These are phyloP conservation scores for Mnemiopsis leidyi DNA, from an alignment of 37 sponge, comb jelly and placozoan genomes.

Conservation along the genomic window DNA sequence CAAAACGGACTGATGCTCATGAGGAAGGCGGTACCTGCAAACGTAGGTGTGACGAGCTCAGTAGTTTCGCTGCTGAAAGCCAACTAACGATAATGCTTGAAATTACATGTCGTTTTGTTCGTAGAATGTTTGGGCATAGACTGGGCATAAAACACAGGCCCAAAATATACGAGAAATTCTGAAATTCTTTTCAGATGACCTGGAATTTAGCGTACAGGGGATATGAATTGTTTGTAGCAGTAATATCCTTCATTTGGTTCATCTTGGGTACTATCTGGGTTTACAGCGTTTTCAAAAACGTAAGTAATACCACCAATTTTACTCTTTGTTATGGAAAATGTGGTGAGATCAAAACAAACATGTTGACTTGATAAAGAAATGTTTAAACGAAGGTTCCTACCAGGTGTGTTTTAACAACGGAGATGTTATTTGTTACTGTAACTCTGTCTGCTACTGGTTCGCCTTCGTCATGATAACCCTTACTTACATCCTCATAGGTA, in stretches of 20 bases:
- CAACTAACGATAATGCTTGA: too few species aligned
- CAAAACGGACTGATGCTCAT: constrained; percentile 1
- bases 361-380: too few species aligned
- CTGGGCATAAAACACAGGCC: too few species aligned
- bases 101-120: too few species aligned
- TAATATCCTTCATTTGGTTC: constrained; percentile 43
- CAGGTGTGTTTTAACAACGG: constrained; percentile 53
- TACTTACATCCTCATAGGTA: not conserved
- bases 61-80: too few species aligned
- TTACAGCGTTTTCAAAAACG: not conserved
- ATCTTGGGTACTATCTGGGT: constrained; percentile 27
- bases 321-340: too few species aligned
- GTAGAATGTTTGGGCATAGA: too few species aligned
- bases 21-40: not conserved
- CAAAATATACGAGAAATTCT: too few species aligned
- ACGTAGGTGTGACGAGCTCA: not conserved
- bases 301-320: too few species aligned
- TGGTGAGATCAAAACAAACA: too few species aligned
- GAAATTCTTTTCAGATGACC: not conserved
- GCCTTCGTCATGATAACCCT: constrained; percentile 37
- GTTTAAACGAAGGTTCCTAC: too few species aligned
- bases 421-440: constrained; percentile 11
- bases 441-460: constrained; percentile 56
- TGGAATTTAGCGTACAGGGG: not conserved
- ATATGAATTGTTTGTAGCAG: not conserved